Conservation (phyloP, 2,888 invertebrate species). For the Chloromyia formosa region DNA sequence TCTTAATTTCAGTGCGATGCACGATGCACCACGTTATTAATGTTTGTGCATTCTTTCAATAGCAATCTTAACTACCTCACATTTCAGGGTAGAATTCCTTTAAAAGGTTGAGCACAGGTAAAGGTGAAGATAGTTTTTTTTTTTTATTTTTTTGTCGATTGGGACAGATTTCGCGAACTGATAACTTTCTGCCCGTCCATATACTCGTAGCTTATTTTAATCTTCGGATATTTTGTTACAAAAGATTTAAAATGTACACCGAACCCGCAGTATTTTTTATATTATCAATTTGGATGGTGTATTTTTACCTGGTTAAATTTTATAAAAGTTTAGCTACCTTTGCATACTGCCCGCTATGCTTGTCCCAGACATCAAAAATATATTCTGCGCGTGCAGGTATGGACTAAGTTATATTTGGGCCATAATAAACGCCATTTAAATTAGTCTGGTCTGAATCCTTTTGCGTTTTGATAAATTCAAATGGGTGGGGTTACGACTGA, state of each 20-base stretch:
- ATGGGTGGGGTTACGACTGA: not conserved
- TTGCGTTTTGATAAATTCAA: not conserved
- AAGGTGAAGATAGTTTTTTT: constrained; percentile 18
- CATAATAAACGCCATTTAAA: constrained; percentile 25
- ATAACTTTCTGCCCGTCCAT: not conserved
- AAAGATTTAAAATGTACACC: not conserved
- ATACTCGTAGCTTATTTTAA: not conserved
- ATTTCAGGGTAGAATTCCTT: constrained; percentile 19
- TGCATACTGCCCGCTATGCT: not conserved
- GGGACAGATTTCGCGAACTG: not conserved
- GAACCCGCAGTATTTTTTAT: not conserved
- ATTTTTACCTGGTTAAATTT: not conserved
- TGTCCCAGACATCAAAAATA: constrained; percentile 22
- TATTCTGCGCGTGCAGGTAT: not conserved
- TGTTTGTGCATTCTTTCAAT: not conserved
- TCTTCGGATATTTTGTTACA: not conserved
- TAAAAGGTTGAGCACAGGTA: not conserved
- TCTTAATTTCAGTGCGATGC: constrained; percentile 12
- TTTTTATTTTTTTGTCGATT: not conserved
- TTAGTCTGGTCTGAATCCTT: constrained; percentile 27
- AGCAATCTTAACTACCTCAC: not conserved
- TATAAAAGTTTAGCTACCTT: too few relatives aligned
- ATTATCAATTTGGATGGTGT: not conserved
- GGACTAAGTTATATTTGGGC: not conserved
- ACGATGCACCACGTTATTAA: constrained; percentile 11